Evolutionary conservation across 2,888 invertebrate species (phyloP).

Genomic region (Hyppa rectilinea): DNA sequence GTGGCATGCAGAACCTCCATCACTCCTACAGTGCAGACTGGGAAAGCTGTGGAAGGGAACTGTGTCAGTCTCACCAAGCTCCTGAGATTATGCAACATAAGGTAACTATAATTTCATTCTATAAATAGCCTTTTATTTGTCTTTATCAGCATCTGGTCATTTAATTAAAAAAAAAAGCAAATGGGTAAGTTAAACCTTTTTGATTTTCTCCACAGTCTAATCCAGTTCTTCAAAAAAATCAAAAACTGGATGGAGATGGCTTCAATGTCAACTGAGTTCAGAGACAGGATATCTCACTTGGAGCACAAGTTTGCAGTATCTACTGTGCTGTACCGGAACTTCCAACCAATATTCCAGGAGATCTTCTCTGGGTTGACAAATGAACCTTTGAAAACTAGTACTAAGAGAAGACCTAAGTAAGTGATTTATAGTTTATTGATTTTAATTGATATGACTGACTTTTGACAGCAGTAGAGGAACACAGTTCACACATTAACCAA

Average conservation of each 20-base stretch:
- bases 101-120: constrained; percentile 86
- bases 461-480: neutral
- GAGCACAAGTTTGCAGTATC: constrained; percentile 98
- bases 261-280: constrained; percentile 95
- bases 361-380: constrained; percentile 94
- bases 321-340: constrained; percentile 98
- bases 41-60: constrained; percentile 95
- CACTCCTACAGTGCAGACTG: constrained; percentile 95
- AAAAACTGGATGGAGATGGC: constrained; percentile 99
- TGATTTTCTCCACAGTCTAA: constrained; percentile 91
- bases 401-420: constrained; percentile 90
- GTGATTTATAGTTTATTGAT: constrained; percentile 47
- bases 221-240: constrained; percentile 98
- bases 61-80: constrained; percentile 97
- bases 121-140: neutral
- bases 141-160: neutral
- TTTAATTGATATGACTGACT: neutral
- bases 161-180: neutral
- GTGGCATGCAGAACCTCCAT: constrained; percentile 96
- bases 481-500: neutral
- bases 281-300: constrained; percentile 95
- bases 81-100: constrained; percentile 96
- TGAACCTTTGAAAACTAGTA: constrained; percentile 90
- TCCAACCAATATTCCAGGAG: constrained; percentile 96
- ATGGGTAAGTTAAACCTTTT: neutral